Evolutionary conservation across 2,888 invertebrate genomes (phyloP), one percentile per base, ranked within the genome.

Genomic region (Zelleria hepariella): DNA sequence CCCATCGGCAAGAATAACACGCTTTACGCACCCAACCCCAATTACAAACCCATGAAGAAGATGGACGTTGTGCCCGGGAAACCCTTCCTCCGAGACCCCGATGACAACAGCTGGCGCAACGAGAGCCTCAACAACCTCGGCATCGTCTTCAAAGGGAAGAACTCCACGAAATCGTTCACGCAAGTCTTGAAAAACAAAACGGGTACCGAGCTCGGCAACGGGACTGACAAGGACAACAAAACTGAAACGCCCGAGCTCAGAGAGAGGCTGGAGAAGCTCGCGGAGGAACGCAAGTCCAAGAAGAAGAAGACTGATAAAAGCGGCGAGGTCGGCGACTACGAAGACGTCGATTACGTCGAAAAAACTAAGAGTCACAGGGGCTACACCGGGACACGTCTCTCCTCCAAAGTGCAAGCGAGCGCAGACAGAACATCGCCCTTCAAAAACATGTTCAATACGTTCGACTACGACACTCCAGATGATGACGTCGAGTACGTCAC

Each of bases 61-160:
- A 73, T 87, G 47, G 86, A 86, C 56, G 75, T 86, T 0, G 79
- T 79, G 64, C 77, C 82, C 5, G 70, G 77, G 1, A 86, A 84
- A 62, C 73, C 70, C 2, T 80, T 80, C 59, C 66, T 82, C 20
- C 69, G 86, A 66, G 77, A 88, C 59, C 88, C 87, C 0, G 87
- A 88, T 59, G 88, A 88, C 62, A 86, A 86, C 61, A 86, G 85
- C 62, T 88, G 88, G 88, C 77, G 88, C 68, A 88, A 87, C 62
- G 86, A 87, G 70, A 87, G 88, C 62, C 78, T 88, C 52, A 87
- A 82, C 64, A 86, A 84, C 4, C 62, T 86, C 47, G 88, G 88
- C 25, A 87, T 88, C n/a, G 86, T 87, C 18, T 87, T 86, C 61
- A 87, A 87, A 64, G 80, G 85, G 0, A 86, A 84, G 62, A 86